These are phyloP conservation scores for Chiloscyllium plagiosum DNA, from an alignment of 2,113 vertebrate species.

Conservation along the genomic window DNA sequence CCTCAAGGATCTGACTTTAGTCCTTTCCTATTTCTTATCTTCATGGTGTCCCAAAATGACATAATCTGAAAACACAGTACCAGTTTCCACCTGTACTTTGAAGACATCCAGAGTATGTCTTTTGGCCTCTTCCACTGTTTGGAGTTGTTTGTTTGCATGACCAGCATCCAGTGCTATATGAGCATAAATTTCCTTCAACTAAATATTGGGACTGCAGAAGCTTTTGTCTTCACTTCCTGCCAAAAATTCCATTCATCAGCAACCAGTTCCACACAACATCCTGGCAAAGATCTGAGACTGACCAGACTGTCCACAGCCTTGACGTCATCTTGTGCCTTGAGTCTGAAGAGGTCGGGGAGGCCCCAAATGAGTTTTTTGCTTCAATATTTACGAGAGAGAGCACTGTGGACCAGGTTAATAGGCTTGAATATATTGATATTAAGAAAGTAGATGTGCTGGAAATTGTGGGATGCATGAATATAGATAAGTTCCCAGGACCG, in stretches of 20 bases:
- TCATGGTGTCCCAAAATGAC: not conserved
- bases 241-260: not conserved
- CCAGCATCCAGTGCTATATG: not conserved
- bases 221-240: not conserved
- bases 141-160: not conserved
- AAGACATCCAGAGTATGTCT: not conserved
- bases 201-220: not conserved
- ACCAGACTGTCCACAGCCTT: not conserved
- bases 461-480: no score
- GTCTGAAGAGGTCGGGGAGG: no score
- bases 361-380: no score
- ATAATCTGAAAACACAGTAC: not conserved
- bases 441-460: no score
- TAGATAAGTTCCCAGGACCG: no score
- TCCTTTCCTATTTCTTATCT: not conserved
- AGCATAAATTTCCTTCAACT: not conserved
- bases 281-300: not conserved
- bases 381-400: no score
- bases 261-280: not conserved
- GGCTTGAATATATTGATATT: no score
- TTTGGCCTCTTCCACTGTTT: not conserved
- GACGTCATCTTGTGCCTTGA: not conserved
- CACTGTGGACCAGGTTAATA: no score
- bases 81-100: not conserved
- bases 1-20: not conserved